Percentiles rank a stretch among this genome's conserved stretches.
Evolutionary conservation across 64 coral and sea anemone genomes (phyloP).

Genomic region (Exaiptasia diaphana): DNA sequence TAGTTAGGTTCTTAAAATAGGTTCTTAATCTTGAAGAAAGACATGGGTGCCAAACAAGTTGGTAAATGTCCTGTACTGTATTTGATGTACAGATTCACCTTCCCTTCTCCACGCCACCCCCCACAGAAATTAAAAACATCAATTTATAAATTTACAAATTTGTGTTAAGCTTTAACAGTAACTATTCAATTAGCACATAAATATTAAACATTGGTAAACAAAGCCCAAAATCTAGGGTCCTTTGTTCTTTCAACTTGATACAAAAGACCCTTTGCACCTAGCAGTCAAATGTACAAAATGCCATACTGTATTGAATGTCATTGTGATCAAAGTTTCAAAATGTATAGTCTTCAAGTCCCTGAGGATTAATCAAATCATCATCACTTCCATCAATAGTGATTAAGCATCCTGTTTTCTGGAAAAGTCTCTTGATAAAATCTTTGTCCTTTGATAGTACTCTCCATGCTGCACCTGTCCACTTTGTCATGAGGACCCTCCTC

Average conservation of each 20-base stretch:
- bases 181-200: slow-evolving; percentile 26
- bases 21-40: slow-evolving; percentile 33
- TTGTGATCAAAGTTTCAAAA: slow-evolving; percentile 40
- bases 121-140: background rate
- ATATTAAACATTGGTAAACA: slow-evolving; percentile 58
- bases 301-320: background rate
- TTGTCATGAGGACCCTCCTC: slow-evolving; percentile 40
- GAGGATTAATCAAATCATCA: slow-evolving; percentile 48
- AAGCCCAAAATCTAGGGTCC: slow-evolving; percentile 66
- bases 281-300: slow-evolving; percentile 16
- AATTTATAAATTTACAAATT: slow-evolving; percentile 53
- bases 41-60: slow-evolving; percentile 30
- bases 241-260: slow-evolving; percentile 68
- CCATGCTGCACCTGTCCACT: slow-evolving; percentile 43
- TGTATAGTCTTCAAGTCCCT: slow-evolving; percentile 45
- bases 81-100: slow-evolving; percentile 12
- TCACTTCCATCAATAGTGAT: slow-evolving; percentile 41
- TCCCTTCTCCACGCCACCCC: slow-evolving; percentile 19
- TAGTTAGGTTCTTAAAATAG: no score
- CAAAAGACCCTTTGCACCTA: slow-evolving; percentile 16
- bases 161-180: slow-evolving; percentile 54
- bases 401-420: slow-evolving; percentile 50
- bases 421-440: slow-evolving; percentile 54
- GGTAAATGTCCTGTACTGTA: slow-evolving; percentile 34
- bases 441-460: slow-evolving; percentile 20